Evolutionary conservation across 1,140 invertebrate genomes (phyloP), one percentile per base, ranked within the genome.

Genomic region (Drosophila elegans): DNA sequence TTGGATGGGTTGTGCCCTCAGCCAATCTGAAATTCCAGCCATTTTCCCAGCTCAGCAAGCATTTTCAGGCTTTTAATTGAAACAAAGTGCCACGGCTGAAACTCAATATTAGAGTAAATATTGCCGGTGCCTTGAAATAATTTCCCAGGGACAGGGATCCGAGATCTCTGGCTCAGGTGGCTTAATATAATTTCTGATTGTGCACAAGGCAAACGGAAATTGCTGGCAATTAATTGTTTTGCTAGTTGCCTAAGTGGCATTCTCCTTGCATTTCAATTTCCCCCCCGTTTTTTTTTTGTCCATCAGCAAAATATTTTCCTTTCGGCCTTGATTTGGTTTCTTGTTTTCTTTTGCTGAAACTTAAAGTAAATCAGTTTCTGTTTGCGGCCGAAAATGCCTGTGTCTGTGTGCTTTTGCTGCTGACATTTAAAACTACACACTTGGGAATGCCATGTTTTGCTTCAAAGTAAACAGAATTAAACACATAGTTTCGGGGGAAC

Each of bases 341-440:
- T 21, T 11, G 2, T 48, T 51, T 61, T 54, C 53, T 25, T 34
- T 4, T 10, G 27, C 53, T 54, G 25, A n/a, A 75, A 68, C 64
- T 82, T 89, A 54, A 88, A 75, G 61, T 57, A 77, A 79, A 66
- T 74, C 64, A 56, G 54, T 56, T 66, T 32, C 27, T 57, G 52
- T 38, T 38, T 62, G 29, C 32, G 63, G 63, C 42, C 62, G 59
- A 39, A 57, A 67, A 44, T 63, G 34, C 34, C 12, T 69, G 32
- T 63, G 34, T 29, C 12, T 69, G 38, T 57, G 69, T 49, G 38
- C 49, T 36, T 61, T 56, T 66, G 78, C 66, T 86, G 84, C 84
- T 88, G 84, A 83, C 84, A 88, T 89, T 88, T 89, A 78, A 88
- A 88, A 88, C 80, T 71, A 89, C 73, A 84, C 84, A 83, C 84